These are phyloP conservation scores for Burhinus bistriatus DNA, from an alignment of 2,113 vertebrate genomes.

Conservation along the genomic window DNA sequence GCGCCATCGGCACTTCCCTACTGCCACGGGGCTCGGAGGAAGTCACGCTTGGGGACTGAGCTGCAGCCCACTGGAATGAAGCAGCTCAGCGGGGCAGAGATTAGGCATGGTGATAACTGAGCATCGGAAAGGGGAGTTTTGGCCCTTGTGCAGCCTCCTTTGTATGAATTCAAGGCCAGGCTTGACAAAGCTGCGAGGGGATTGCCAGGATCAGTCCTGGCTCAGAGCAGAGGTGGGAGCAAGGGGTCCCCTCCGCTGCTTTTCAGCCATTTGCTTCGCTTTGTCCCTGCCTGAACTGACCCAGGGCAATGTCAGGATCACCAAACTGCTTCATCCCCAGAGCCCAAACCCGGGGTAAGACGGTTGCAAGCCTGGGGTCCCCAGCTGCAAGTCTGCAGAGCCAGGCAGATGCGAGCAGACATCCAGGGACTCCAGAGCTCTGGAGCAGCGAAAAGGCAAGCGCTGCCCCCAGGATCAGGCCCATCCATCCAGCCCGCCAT, in stretches of 20 bases:
- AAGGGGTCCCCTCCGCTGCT: not conserved
- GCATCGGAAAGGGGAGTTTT: not conserved
- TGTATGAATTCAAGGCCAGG: not conserved
- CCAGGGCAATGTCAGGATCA: fast-evolving
- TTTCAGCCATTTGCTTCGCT: not conserved
- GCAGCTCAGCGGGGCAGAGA: not conserved
- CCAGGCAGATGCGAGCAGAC: not conserved
- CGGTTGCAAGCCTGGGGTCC: fast-evolving
- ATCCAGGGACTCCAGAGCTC: fast-evolving
- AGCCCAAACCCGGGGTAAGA: not conserved
- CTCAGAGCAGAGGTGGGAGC: fast-evolving
- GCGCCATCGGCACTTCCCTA: fast-evolving
- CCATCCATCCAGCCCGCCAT: fast-evolving
- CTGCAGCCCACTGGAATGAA: not conserved
- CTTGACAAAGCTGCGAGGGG: fast-evolving
- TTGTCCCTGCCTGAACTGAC: not conserved
- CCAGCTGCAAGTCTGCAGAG: not conserved
- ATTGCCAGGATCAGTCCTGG: not conserved
- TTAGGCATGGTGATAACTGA: not conserved
- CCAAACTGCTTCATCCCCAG: not conserved
- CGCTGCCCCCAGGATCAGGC: not conserved
- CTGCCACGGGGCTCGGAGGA: fast-evolving
- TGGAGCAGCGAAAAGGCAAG: not conserved
- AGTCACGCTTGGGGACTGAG: fast-evolving
- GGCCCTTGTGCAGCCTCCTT: not conserved